A percentile compares a stretch with the other conserved stretches of the same genome.
phyloP scores from a whole-genome alignment of 92 coral and sea anemone species.

The Metridium senile region DNA sequence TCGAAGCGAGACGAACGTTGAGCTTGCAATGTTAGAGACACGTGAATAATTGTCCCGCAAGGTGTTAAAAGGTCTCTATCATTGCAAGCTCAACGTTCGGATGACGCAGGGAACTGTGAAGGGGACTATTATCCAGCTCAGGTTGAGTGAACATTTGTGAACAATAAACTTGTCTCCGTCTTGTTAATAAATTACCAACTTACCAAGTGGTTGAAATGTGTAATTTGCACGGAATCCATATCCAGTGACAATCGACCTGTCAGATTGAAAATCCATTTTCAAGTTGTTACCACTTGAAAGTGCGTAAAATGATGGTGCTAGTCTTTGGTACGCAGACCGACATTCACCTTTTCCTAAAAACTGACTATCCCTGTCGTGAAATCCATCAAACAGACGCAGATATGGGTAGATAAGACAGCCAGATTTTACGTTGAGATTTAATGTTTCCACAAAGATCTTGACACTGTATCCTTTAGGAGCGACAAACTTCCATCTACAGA shows the following conservation, averaged over 20 bases:
- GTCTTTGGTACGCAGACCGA: background rate
- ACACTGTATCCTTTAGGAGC: slow-evolving; percentile 22
- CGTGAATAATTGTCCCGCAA: no score
- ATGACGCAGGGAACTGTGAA: no score
- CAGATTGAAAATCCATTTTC: background rate
- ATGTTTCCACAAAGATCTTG: slow-evolving; percentile 41
- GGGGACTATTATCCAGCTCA: no score
- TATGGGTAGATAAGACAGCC: background rate
- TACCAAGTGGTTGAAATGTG: slow-evolving; percentile 24
- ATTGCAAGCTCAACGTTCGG: no score
- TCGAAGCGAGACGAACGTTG: no score
- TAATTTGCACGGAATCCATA: slow-evolving; percentile 23
- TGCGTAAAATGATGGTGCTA: slow-evolving; percentile 2
- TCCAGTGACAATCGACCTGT: background rate
- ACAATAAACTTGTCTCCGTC: background rate
- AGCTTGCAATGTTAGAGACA: no score
- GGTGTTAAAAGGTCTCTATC: no score
- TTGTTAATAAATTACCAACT: background rate
- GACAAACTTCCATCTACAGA: slow-evolving; percentile 41
- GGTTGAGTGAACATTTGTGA: background rate
- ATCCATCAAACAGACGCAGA: slow-evolving; percentile 1
- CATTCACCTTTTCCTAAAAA: background rate
- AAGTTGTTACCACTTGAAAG: slow-evolving; percentile 19
- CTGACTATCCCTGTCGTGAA: background rate
- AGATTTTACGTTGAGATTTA: slow-evolving; percentile 9